Base-by-base conservation (phyloP, 2,797 vertebrate species). In the Hippoglossus hippoglossus region DNA sequence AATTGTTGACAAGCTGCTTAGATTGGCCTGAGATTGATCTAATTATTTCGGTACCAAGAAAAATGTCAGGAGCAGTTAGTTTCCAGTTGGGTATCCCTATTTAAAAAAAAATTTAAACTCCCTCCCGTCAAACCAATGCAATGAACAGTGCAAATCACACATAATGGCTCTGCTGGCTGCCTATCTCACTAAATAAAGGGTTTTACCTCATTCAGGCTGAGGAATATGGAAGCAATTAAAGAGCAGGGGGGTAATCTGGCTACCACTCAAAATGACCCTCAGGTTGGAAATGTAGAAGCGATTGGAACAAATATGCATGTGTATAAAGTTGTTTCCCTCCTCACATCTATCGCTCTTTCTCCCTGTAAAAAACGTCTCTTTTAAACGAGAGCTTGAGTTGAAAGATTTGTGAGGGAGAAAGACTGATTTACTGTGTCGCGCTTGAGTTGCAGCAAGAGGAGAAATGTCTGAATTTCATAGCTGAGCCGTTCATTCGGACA, bases 181-280 rank as follows among this genome's bases (percentile, higher is more conserved):
- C 82, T 79, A 81, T 88, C 80, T 83, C 66, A 64, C 84, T 86
- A 91, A 89, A 91, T 90, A 87, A 81, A 79, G 72, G 69, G 54
- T 88, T 89, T 93, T 92, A 94, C 94, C 88, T 95, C 94, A 94
- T 91, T 81, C 75, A 64, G 82, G 22, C 76, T 28, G 66, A 89
- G 87, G 90, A 93, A 91, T 90, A 90, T 94, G 95, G 91, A 93
- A 94, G 84, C 91, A 92, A 92, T 95, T 94, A 94, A 88, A 84
- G 68, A 58, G 76, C 6, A 12, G 51, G 22, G 22, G 56, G 59
- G 77, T 74, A 73, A 86, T 77, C 76, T 88, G 87, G 89, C 89
- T 74, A 90, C 83, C 72, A 80, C 72, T 92, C 91, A 91, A 85
- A 90, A 79, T 87, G 10, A 86, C 74, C 84, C 78, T 79, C 21